Percentiles rank a stretch among this genome's conserved stretches.
phyloP scores from a whole-genome alignment of 1,140 invertebrate species.

The Drosophila nigromelanica region DNA sequence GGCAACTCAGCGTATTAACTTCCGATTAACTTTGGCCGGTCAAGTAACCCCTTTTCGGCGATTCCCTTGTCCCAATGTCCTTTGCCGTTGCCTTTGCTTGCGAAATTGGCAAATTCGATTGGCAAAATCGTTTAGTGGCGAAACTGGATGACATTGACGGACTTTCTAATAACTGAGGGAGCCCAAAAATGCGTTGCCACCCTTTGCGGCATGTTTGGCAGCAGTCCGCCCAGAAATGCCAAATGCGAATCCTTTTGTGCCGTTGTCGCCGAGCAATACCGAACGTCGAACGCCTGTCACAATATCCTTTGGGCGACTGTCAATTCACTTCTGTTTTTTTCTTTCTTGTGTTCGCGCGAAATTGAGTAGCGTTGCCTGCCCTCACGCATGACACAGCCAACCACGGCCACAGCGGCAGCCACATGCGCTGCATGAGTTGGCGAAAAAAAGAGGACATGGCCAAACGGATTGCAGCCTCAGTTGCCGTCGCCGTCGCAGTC shows the following conservation, averaged over 20 bases:
- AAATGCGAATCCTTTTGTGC: conserved; percentile 57
- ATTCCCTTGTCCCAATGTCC: background rate
- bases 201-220: conserved; percentile 46
- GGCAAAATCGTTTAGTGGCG: conserved; percentile 75
- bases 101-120: conserved; percentile 77
- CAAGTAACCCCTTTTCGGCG: conserved; percentile 65
- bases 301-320: conserved; percentile 79
- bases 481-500: conserved; percentile 35
- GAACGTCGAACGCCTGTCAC: conserved; percentile 68
- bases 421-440: conserved; percentile 42
- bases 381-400: conserved; percentile 69
- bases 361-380: conserved; percentile 68
- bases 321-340: conserved; percentile 48
- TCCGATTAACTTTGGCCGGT: conserved; percentile 79
- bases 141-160: conserved; percentile 18
- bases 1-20: conserved; percentile 81
- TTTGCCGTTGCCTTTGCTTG: conserved; percentile 53
- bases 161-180: conserved; percentile 67
- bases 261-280: conserved; percentile 55
- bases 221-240: conserved; percentile 12
- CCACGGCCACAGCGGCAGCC: conserved; percentile 12
- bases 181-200: conserved; percentile 49
- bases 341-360: conserved; percentile 30
- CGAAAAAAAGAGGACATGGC: conserved; percentile 59
- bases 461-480: conserved; percentile 69